Evolutionary conservation across 2,797 vertebrate genomes (phyloP), one percentile per base, ranked within the genome.

Genomic region (Luscinia luscinia): DNA sequence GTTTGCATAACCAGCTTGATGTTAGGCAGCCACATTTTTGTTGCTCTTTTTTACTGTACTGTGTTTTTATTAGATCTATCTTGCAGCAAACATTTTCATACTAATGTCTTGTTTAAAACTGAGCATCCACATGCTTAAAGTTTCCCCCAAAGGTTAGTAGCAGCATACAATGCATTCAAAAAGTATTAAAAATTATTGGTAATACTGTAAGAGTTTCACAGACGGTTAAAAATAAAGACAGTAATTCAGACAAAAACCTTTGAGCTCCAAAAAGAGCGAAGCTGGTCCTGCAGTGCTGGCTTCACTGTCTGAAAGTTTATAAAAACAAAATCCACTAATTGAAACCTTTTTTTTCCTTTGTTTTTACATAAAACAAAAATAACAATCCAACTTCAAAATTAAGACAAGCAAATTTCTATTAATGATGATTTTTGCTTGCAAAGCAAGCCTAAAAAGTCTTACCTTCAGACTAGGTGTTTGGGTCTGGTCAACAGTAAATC

Each of bases 391-490:
- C 94, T 48, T 87, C 32, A 97, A 89, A 9, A 96, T 68, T 64
- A 95, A 78, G 26, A 84, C 27, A 84, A 83, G 27, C 21, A 78
- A 73, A 80, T 49, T 8, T 90, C 62, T 63, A 73, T 30, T 36
- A 90, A 70, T 24, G 67, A 84, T 57, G 12, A 74, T 5, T 77
- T 68, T 21, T n/a, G 19, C 66, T 69, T 72, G 63, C 32, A 67
- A 58, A 23, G 17, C 13, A 89, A 90, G n/a, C 14, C 67, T 78
- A 24, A 16, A 62, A 82, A 63, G 32, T 92, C 96, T 97, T 98
- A 99, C 99, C 99, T 99, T 99, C 40, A 99, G 98, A 96, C 99
- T 99, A 79, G 99, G 99, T 45, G 99, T 99, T 97, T 99, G 99
- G 9, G 99, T 99, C 98, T 99, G 99, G 97, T 99, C 99, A 96